phyloP scores from a whole-genome alignment of 2,797 vertebrate genomes.

The Hoplostethus atlanticus region DNA sequence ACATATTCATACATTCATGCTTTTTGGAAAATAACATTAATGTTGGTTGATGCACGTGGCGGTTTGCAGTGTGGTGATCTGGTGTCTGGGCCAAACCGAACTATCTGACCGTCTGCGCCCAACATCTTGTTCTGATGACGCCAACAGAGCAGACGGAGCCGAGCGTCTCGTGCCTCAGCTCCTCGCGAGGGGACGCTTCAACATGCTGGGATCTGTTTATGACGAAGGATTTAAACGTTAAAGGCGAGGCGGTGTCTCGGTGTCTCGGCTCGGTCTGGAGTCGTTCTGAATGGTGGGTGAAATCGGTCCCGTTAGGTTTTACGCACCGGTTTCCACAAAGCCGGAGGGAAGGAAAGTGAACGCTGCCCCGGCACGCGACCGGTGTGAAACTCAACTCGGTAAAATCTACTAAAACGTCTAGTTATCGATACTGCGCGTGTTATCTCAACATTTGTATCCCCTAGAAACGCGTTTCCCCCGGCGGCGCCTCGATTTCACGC shows the following conservation, averaged over 20 bases:
- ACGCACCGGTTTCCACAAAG: slow-evolving; percentile 11
- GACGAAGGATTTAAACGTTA: neutral
- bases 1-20: too few species aligned
- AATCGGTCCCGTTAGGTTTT: slow-evolving; percentile 31
- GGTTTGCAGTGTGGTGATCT: too few species aligned
- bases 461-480: slow-evolving; percentile 16
- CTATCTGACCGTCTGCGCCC: slow-evolving; percentile 1
- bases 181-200: too few species aligned
- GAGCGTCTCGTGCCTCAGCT: too few species aligned
- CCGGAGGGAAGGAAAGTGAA: neutral
- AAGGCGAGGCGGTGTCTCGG: neutral
- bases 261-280: neutral
- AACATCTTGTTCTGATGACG: slow-evolving; percentile 5
- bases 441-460: slow-evolving; percentile 42
- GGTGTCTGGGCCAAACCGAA: neutral
- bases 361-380: neutral
- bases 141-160: neutral
- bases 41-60: too few species aligned
- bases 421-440: neutral
- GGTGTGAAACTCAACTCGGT: slow-evolving; percentile 7
- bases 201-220: too few species aligned
- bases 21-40: too few species aligned
- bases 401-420: neutral
- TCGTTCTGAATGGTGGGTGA: neutral
- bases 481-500: slow-evolving; percentile 25